phyloP scores from a whole-genome alignment of 1,140 invertebrate species.

The Drosophila bocqueti region DNA sequence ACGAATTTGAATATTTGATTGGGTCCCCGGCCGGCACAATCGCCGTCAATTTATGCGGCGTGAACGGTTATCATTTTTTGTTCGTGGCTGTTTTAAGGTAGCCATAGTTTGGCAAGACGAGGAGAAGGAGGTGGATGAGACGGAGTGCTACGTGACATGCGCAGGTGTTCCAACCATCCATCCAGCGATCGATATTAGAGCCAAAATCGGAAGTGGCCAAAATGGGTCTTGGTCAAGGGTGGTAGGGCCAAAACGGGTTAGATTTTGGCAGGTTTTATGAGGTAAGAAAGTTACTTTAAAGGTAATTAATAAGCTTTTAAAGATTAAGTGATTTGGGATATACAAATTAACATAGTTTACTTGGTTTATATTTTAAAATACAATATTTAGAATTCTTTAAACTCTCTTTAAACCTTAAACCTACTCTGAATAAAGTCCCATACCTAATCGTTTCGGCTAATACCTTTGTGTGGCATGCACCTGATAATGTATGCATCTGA shows the following conservation, averaged over 20 bases:
- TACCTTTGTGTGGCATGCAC: slow-evolving; percentile 7
- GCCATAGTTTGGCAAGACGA: slow-evolving; percentile 50
- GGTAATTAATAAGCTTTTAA: neutral
- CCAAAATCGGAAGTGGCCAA: slow-evolving; percentile 51
- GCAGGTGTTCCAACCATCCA: slow-evolving; percentile 65
- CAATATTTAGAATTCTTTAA: neutral
- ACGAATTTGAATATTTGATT: slow-evolving; percentile 81
- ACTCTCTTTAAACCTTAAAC: neutral
- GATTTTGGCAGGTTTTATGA: neutral
- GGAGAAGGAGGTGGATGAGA: slow-evolving; percentile 7
- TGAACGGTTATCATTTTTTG: slow-evolving; percentile 73
- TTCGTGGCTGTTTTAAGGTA: slow-evolving; percentile 55
- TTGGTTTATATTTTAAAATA: neutral
- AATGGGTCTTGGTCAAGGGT: slow-evolving; percentile 73
- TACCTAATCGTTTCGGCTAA: neutral
- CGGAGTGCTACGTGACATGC: slow-evolving; percentile 64
- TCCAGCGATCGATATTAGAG: slow-evolving; percentile 39
- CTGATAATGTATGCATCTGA: slow-evolving; percentile 44
- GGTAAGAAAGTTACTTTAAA: neutral
- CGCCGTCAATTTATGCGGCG: slow-evolving; percentile 78
- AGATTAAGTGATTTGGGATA: too few species aligned
- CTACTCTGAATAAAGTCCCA: neutral
- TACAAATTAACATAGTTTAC: too few species aligned
- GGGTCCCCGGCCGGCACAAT: slow-evolving; percentile 53
- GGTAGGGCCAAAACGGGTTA: slow-evolving; percentile 19